These are phyloP conservation scores for Arrhamphus sclerolepis DNA, from an alignment of 2,797 vertebrate genomes.

Conservation along the genomic window DNA sequence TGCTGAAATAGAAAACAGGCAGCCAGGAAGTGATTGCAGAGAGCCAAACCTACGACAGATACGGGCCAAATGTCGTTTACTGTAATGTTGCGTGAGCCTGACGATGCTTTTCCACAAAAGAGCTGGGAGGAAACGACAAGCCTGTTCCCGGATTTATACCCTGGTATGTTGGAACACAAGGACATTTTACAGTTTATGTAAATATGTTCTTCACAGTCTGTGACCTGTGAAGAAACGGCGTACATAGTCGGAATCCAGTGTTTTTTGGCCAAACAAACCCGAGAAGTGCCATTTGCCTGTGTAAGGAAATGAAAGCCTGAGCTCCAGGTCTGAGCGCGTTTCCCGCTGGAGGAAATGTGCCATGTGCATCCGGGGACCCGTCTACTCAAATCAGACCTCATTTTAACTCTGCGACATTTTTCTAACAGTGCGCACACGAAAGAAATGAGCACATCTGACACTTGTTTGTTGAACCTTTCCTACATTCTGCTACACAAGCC, in stretches of 20 bases:
- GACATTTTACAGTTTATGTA: conserved; percentile 1
- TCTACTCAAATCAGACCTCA: conserved; percentile 5
- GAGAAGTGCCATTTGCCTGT: conserved; percentile 15
- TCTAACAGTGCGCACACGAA: neutral
- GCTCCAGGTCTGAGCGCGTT: conserved; percentile 33
- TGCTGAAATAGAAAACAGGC: conserved; percentile 68
- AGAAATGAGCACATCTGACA: neutral
- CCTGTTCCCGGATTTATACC: conserved; percentile 54
- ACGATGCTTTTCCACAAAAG: conserved; percentile 55
- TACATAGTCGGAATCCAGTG: neutral
- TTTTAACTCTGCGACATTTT: neutral
- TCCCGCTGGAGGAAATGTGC: conserved; percentile 39
- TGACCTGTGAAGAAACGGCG: neutral
- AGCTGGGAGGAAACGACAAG: conserved; percentile 43
- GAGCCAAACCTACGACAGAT: conserved; percentile 48
- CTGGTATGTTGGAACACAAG: conserved; percentile 26
- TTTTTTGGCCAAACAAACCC: neutral
- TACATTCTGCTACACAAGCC: too few relatives aligned
- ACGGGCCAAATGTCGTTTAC: conserved; percentile 64
- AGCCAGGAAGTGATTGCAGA: conserved; percentile 62
- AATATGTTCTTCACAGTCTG: neutral
- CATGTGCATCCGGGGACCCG: conserved; percentile 30
- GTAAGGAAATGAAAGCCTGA: conserved; percentile 1
- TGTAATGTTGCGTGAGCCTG: conserved; percentile 61
- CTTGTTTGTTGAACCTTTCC: too few relatives aligned